phyloP scores from a whole-genome alignment of 2,113 vertebrate genomes.

The Megalops atlanticus region DNA sequence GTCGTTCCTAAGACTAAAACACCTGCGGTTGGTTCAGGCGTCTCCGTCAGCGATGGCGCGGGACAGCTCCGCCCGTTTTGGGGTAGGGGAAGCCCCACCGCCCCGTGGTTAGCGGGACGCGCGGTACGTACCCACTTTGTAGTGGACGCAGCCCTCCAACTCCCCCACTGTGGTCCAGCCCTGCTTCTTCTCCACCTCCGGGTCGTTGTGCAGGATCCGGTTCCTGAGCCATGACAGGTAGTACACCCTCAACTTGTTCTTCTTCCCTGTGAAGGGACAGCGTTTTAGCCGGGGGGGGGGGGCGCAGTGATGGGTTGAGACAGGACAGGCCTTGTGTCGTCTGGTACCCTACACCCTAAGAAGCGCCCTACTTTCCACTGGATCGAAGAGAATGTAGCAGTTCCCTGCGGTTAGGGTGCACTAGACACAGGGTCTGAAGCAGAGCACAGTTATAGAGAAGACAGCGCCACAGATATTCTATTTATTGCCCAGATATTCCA shows the following conservation, averaged over 20 bases:
- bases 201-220: constrained; percentile 96
- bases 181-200: constrained; percentile 98
- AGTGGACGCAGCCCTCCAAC: constrained; percentile 96
- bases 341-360: background rate
- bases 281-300: background rate
- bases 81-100: too few species aligned
- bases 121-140: constrained; percentile 90
- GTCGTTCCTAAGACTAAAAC: too few species aligned
- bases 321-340: background rate
- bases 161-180: constrained; percentile 98
- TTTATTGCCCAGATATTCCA: too few species aligned
- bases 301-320: background rate
- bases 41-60: too few species aligned
- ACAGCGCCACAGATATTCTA: too few species aligned
- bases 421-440: background rate
- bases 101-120: background rate
- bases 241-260: constrained; percentile 97
- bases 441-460: background rate
- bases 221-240: constrained; percentile 98
- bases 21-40: too few species aligned
- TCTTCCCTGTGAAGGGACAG: constrained; percentile 83
- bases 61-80: too few species aligned
- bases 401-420: background rate
- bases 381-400: too few species aligned
- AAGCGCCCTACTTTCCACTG: background rate